Evolutionary conservation across 1,140 invertebrate species (phyloP), one percentile per base, ranked within the genome.

Genomic region (Oscheius sp.): DNA sequence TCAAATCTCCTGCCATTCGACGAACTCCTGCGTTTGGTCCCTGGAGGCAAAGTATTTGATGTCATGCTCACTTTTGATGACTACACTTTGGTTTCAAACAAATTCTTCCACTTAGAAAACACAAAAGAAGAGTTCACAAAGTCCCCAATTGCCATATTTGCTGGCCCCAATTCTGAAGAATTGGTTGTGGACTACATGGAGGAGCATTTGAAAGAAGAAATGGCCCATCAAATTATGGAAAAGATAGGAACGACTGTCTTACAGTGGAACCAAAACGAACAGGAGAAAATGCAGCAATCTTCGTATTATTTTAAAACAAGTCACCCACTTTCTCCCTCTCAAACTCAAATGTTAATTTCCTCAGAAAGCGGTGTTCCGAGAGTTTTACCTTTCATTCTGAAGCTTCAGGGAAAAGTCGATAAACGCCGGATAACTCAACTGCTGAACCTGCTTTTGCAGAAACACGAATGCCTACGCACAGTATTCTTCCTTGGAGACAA

Each of bases 21-120:
- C 4, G 15, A 20, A 55, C 15, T 26, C 15, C 15, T 4, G 4
- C 7, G 15, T 7, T 4, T 55, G 4, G 7, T 4, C 15, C 7
- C 7, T 4, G 49, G 4, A 15, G 28, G 28, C 4, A 55, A 23
- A 55, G 7, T 55, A 4, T 55, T 20, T 26, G 49, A 55, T 20
- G 49, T 55, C 15, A 55, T 55, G 49, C 15, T 55, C 49, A 55
- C 49, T 55, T 55, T 55, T 26, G 49, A 55, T 26, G 49, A 55
- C 23, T 55, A 55, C 49, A 55, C 15, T 55, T 20, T 26, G 7
- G 15, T 20, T 55, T 4, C 7, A 26, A 55, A 55, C 23, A 23
- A 55, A 23, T 55, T 20, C 49, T 55, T 55, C 23, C 15, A 55
- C 15, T 55, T 23, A 7, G 49, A 55, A 26, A 55, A 26, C 49